Conservation (phyloP, 2,797 vertebrate species). For the Syngnathus rostellatus region DNA sequence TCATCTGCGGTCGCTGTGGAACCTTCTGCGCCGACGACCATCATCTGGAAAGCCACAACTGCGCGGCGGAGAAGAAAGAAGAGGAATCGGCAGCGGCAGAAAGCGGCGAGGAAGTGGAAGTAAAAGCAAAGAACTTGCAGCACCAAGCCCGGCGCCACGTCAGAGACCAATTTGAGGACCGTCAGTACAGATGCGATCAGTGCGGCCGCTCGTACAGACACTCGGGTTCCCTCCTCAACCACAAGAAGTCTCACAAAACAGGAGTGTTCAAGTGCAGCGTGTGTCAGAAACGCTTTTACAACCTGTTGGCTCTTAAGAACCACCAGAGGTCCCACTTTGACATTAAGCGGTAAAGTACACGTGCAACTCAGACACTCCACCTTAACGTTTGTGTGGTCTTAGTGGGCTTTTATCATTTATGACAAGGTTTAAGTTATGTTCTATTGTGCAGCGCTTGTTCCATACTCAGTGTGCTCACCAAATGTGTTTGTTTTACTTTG, state of each 20-base stretch:
- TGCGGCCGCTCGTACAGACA: conserved; percentile 85
- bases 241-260: conserved; percentile 87
- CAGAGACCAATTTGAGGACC: conserved; percentile 37
- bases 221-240: conserved; percentile 83
- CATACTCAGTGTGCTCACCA: background rate
- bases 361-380: background rate
- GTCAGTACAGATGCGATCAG: conserved; percentile 77
- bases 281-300: conserved; percentile 87
- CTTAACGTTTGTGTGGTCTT: background rate
- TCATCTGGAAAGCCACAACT: conserved; percentile 64
- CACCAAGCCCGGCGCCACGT: conserved; percentile 16
- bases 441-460: background rate
- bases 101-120: conserved; percentile 32
- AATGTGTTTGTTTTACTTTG: background rate
- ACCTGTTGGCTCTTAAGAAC: conserved; percentile 87
- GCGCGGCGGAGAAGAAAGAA: conserved; percentile 39
- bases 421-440: background rate
- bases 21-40: conserved; percentile 59
- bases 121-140: conserved; percentile 13
- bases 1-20: conserved; percentile 72
- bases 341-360: conserved; percentile 71
- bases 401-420: background rate
- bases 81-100: conserved; percentile 5
- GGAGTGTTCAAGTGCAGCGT: conserved; percentile 82
- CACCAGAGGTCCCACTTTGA: conserved; percentile 87